A percentile compares a stretch with the other conserved stretches of the same genome.
phyloP scores from a whole-genome alignment of 2,797 vertebrate genomes.

The Cottoperca gobio region DNA sequence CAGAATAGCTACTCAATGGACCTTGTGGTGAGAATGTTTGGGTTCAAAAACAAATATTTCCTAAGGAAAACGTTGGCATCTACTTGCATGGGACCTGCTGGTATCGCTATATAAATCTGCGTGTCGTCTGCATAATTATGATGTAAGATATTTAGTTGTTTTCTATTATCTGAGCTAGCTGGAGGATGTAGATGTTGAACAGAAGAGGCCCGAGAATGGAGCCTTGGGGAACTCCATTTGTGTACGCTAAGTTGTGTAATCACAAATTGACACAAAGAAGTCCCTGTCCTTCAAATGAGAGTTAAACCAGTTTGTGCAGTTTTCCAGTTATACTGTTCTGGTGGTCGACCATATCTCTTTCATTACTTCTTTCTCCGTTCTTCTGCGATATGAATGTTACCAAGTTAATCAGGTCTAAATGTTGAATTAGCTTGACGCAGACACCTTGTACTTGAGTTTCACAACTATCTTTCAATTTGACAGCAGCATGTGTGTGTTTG shows the following conservation, averaged over 20 bases:
- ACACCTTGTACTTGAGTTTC: constrained; percentile 41
- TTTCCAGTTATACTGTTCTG: not conserved
- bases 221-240: not conserved
- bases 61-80: not conserved
- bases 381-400: not conserved
- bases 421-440: constrained; percentile 44
- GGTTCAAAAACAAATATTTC: too few species aligned
- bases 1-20: not conserved
- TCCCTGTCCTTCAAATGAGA: not conserved
- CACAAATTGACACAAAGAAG: not conserved
- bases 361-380: constrained; percentile 6
- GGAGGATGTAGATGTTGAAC: not conserved
- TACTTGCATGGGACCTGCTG: not conserved
- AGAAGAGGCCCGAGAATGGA: not conserved
- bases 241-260: not conserved
- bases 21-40: not conserved
- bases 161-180: not conserved
- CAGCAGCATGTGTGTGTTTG: not conserved
- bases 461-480: constrained; percentile 48
- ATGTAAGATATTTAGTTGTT: not conserved
- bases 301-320: not conserved
- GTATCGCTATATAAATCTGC: not conserved
- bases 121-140: not conserved
- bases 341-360: not conserved
- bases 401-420: not conserved